Evolutionary conservation across 2,113 vertebrate species (phyloP).

Genomic region (Corydoras sp.): DNA sequence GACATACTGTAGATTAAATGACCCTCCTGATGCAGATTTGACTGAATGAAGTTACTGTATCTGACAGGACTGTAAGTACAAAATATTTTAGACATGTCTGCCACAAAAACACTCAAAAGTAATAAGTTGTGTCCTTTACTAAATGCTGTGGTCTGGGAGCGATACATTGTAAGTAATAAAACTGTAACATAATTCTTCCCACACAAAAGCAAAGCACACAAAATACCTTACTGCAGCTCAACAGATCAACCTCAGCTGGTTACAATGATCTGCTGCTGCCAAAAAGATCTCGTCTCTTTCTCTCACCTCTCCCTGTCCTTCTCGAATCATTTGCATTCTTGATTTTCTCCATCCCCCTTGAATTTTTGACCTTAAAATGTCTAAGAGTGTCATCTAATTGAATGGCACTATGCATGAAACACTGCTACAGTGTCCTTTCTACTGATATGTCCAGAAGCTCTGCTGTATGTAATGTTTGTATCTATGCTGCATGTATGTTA

Average conservation of each 20-base stretch:
- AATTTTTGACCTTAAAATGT: conserved; percentile 11
- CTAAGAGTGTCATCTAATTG: background rate
- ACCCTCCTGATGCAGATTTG: too few relatives aligned
- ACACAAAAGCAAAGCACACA: conserved; percentile 16
- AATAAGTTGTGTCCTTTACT: conserved; percentile 6
- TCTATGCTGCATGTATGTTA: background rate
- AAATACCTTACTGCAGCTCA: conserved; percentile 21
- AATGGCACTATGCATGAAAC: background rate
- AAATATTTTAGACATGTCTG: background rate
- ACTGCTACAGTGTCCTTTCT: background rate
- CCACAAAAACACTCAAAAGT: background rate
- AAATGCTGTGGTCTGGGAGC: background rate
- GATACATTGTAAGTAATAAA: conserved; percentile 20
- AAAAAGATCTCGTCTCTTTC: background rate
- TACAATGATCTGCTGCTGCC: conserved; percentile 13
- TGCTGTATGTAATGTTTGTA: background rate
- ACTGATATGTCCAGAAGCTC: background rate
- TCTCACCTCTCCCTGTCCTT: background rate
- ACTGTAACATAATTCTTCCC: conserved; percentile 17
- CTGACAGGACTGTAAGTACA: too few relatives aligned
- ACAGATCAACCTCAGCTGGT: conserved; percentile 20
- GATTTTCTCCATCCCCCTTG: background rate
- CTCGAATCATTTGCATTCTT: background rate
- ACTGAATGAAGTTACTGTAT: too few relatives aligned
- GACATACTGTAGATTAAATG: too few relatives aligned